Evolutionary conservation across 2,113 vertebrate genomes (phyloP).

Genomic region (Cinclus cinclus): DNA sequence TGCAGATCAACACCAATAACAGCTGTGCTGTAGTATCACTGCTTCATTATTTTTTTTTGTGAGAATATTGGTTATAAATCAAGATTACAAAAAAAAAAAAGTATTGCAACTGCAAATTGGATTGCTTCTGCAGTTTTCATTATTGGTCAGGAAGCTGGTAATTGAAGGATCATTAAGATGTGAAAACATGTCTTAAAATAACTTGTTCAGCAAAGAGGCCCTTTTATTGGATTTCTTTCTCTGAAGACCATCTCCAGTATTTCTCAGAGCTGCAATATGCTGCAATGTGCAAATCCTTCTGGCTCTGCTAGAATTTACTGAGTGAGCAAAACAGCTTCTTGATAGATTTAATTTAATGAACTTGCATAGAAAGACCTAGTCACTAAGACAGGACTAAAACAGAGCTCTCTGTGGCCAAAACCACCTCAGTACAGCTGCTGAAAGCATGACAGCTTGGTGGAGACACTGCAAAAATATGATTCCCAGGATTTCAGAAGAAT

Average conservation of each 20-base stretch:
- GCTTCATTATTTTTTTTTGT: not conserved
- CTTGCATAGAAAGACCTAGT: not conserved
- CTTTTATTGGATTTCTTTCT: conserved; percentile 17
- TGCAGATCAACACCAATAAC: not conserved
- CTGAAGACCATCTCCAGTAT: not conserved
- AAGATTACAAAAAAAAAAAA: not conserved
- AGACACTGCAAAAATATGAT: not conserved
- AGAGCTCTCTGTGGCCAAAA: not conserved
- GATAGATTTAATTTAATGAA: not conserved
- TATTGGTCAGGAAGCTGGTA: not conserved
- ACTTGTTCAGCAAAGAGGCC: not conserved
- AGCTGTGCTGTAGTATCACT: not conserved
- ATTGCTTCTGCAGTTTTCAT: not conserved
- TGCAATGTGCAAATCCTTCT: not conserved
- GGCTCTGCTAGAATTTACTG: not conserved
- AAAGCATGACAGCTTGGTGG: not conserved
- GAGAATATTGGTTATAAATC: not conserved
- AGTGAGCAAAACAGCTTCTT: not conserved
- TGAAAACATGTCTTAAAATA: not conserved
- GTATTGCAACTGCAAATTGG: not conserved
- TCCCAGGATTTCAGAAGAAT: not conserved
- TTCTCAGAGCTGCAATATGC: not conserved
- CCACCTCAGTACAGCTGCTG: not conserved
- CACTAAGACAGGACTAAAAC: not conserved
- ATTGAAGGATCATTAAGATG: not conserved